Percentiles rank a stretch among this genome's conserved stretches.
Evolutionary conservation across 92 coral and sea anemone genomes (phyloP).

Genomic region (Galaxea fascicularis): DNA sequence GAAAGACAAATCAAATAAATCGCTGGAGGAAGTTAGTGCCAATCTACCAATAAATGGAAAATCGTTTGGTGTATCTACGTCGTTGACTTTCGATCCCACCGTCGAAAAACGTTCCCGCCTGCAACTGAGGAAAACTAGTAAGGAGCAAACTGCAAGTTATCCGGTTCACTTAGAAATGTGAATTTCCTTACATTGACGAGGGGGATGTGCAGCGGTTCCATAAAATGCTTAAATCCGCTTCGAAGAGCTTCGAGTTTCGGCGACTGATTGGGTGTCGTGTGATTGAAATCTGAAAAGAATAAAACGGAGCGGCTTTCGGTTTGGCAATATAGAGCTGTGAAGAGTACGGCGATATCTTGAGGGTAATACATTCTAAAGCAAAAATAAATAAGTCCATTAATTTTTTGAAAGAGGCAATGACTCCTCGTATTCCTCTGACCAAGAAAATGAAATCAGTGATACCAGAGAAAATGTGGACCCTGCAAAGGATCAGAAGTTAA

Average conservation of each 20-base stretch:
- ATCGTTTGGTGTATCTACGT: conserved; percentile 79
- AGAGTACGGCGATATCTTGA: neutral
- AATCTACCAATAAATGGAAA: conserved; percentile 67
- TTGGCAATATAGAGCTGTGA: neutral
- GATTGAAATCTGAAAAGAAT: conserved; percentile 73
- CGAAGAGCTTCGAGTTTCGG: conserved; percentile 62
- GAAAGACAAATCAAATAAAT: conserved; percentile 29
- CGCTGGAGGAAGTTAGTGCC: conserved; percentile 16
- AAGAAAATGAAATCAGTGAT: neutral
- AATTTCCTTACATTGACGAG: conserved; percentile 67
- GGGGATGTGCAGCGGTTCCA: conserved; percentile 61
- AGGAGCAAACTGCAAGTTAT: conserved; percentile 28
- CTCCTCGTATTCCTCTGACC: neutral
- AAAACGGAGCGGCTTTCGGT: conserved; percentile 55
- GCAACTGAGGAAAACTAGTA: conserved; percentile 20
- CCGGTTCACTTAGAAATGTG: conserved; percentile 26
- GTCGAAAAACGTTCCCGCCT: conserved; percentile 49
- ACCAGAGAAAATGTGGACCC: neutral
- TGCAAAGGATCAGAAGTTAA: neutral
- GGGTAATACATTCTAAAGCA: neutral
- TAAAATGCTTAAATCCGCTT: conserved; percentile 69
- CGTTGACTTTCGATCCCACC: conserved; percentile 83
- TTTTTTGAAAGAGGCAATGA: neutral
- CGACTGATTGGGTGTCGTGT: conserved; percentile 81
- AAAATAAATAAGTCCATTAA: neutral